Base-by-base conservation (phyloP, 2,797 vertebrate species). In the Phrynocephalus forsythii region DNA sequence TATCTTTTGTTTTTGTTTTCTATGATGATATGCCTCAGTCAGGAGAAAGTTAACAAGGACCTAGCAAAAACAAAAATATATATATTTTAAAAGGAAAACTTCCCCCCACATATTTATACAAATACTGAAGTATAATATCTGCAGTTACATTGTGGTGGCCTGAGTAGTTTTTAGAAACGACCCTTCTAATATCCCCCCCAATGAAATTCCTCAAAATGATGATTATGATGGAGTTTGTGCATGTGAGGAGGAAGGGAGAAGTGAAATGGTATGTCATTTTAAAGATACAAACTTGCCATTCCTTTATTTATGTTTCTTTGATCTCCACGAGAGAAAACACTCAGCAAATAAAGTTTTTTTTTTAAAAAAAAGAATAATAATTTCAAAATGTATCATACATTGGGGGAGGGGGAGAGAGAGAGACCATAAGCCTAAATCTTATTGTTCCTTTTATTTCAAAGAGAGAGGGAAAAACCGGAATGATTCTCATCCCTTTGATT, bases 401-500 rank as follows among this genome's bases (percentile, higher is more conserved):
- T 76, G 60, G 13, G 24, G 50, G 7, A 16, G 80, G 30, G 5
- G 20, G 89, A 83, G 92, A 95, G 91, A 85, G 85, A 94, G 83
- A 91, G 91, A 94, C 87, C 87, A 92, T 92, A 94, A 97, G 92
- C 91, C 91, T 91, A 93, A 95, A 94, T 96, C 94, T 96, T 96
- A 96, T 97, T 97, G 97, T 97, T 94, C 95, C 95, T 94, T 95
- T 96, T 91, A 88, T 97, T 96, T 97, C 96, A 97, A 97, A 97
- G 97, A 89, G 86, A 48, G 67, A 24, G 2, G n/a, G 18, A 9
- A 6, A 95, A 96, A 95, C 95, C 96, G 96, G 96, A 97, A 92
- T 67, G 96, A 96, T 96, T 97, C 96, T 96, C 97, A 97, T 97
- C 96, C 96, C 95, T 97, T 97, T 98, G 98, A 98, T 98, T 97